Evolutionary conservation across 1,140 invertebrate species (phyloP).

Genomic region (Dendroctonus valens): DNA sequence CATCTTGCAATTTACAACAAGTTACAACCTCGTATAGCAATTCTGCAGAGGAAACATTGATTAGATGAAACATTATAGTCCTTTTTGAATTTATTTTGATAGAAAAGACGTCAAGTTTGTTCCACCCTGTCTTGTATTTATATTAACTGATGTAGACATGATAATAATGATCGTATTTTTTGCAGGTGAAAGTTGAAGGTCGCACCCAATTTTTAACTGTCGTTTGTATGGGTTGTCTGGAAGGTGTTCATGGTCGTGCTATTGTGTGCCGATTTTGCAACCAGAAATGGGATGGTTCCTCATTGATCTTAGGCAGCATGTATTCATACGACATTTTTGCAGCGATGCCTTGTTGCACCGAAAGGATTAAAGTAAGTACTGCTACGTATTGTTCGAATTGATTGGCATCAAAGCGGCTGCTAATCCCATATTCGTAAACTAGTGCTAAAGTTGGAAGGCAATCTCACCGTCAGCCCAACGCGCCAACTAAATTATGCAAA

Average conservation of each 20-base stretch:
- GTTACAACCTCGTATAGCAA: too few relatives aligned
- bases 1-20: too few relatives aligned
- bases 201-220: conserved; percentile 87
- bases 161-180: conserved; percentile 21
- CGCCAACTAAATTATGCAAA: conserved; percentile 10
- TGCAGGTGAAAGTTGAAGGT: conserved; percentile 83
- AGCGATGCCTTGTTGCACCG: conserved; percentile 91
- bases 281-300: conserved; percentile 87
- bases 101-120: too few relatives aligned
- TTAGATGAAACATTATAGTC: too few relatives aligned
- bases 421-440: too few relatives aligned
- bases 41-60: too few relatives aligned
- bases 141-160: too few relatives aligned
- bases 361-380: conserved; percentile 78
- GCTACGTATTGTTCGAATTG: too few relatives aligned
- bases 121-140: too few relatives aligned
- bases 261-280: conserved; percentile 80
- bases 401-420: too few relatives aligned
- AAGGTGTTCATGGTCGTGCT: conserved; percentile 71
- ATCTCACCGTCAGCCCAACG: background rate
- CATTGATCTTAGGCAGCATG: conserved; percentile 92
- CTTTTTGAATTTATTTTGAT: too few relatives aligned
- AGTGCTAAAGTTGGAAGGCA: background rate
- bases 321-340: conserved; percentile 98
- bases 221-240: conserved; percentile 89